Base-by-base conservation (phyloP, 2,888 invertebrate genomes). In the Silvanus unidentatus region DNA sequence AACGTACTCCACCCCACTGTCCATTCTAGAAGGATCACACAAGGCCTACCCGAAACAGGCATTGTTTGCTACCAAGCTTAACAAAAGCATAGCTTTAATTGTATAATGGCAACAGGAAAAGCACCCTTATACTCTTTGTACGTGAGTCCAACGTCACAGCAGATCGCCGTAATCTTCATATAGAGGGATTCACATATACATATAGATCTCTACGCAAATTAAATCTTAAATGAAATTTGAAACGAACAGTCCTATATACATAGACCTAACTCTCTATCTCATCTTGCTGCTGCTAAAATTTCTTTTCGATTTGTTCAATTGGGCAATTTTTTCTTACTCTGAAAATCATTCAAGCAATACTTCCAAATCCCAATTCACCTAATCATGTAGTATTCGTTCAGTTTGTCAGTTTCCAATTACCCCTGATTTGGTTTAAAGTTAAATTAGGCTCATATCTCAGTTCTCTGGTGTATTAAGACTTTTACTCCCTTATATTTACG, bases 181-280 rank as follows among this genome's bases (percentile, higher is more conserved):
- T 57, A 61, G 58, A 62, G 65, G 64, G 65, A 64, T 63, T 59
- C 63, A 64, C 65, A 64, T 66, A 65, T 63, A 60, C 62, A 65
- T 64, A 65, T 68, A n/a, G n/a, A 65, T 67, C 64, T 66, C 62
- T 56, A 62, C 64, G 65, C 64, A 70, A 71, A 71, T 71, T 70
- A 68, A 71, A 71, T 72, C 72, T 70, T 69, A 68, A 72, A 71
- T 70, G 70, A 70, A 71, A 70, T 71, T 69, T 62, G 67, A 72
- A 70, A 70, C 69, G n/a, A n/a, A n/a, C n/a, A n/a, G n/a, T n/a
- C n/a, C n/a, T n/a, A n/a, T n/a, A n/a, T n/a, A n/a, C 8, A 22
- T 22, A 8, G 8, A 22, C 8, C 22, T 22, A 8, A 5, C 4
- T 22, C 22, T 22, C 8, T 22, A 22, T 22, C 22, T n/a, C 22